Evolutionary conservation across 2,113 vertebrate genomes (phyloP), one percentile per base, ranked within the genome.

Genomic region (Microtus richardsoni): DNA sequence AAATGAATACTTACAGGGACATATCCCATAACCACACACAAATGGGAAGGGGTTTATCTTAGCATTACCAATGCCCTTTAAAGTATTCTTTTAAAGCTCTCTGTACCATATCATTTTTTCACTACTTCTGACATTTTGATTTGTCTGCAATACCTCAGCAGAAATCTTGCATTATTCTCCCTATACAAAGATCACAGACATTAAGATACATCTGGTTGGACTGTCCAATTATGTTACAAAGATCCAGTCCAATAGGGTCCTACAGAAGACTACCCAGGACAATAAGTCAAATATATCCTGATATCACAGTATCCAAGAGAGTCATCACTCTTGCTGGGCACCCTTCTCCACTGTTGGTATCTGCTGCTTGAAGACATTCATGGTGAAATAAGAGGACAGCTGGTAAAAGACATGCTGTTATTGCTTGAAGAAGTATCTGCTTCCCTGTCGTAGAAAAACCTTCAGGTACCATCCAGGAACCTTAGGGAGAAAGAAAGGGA

Each of bases 131-230:
- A 19, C 47, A 95, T 19, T 85, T 64, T 58, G 47, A 39, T 83
- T 89, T 88, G 91, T 70, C 74, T 89, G 33, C 28, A 94, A 33
- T 92, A 93, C 26, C 83, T 92, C 14, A 75, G 47, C 75, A 83
- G 83, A 90, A 91, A 2, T n/a, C 66, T 70, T 89, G 47, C 8
- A 44, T 79, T 74, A 60, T 39, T 71, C 58, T 73, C 39, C 75
- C 30, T 66, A 14, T 12, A 87, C 26, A 73, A 89, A 88, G 28
- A 71, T 84, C 44, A 85, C 2, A 5, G 30, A 82, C 33, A 89
- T 66, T 95, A 95, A 92, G 66, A 78, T n/a, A 78, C n/a, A 83
- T 88, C 28, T 26, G 47, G 54, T 12, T 71, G 5, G 49, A 83
- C 21, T 79, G 54, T 5, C 71, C 74, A 80, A 89, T 44, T 83